These are phyloP conservation scores for Scleropages formosus DNA, from an alignment of 2,797 vertebrate species.

Conservation along the genomic window DNA sequence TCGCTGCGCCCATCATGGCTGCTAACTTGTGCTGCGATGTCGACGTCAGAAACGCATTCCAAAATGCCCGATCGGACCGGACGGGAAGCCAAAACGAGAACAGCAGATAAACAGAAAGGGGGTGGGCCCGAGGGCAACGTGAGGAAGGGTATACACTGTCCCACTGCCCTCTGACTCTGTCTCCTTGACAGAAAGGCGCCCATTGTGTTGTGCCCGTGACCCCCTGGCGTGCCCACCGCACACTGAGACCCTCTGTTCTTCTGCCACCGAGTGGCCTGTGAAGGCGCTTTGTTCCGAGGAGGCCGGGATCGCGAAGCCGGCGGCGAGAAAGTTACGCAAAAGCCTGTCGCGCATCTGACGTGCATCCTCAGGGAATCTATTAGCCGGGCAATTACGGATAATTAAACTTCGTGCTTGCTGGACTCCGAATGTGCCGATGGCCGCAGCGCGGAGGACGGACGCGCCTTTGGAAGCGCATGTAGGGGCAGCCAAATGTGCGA, in stretches of 20 bases:
- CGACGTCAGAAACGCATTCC: not conserved
- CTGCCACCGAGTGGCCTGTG: conserved; percentile 59
- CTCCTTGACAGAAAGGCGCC: conserved; percentile 69
- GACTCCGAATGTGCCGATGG: conserved; percentile 86
- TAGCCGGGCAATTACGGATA: conserved; percentile 88
- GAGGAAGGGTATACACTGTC: conserved; percentile 68
- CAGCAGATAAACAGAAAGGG: conserved; percentile 37
- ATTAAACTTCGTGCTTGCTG: conserved; percentile 88
- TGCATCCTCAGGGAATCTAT: conserved; percentile 86
- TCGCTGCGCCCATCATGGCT: not conserved
- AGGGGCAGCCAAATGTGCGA: conserved; percentile 40
- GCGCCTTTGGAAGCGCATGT: conserved; percentile 72
- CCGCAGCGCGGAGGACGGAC: conserved; percentile 71
- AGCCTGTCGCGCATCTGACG: conserved; percentile 81
- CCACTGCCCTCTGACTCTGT: conserved; percentile 50
- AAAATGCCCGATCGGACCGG: too few relatives aligned
- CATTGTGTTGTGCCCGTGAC: conserved; percentile 62
- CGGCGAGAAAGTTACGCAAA: conserved; percentile 80
- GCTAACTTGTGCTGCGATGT: not conserved
- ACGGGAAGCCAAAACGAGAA: not conserved
- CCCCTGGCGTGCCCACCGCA: conserved; percentile 32
- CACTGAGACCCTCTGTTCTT: conserved; percentile 61
- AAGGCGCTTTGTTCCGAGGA: conserved; percentile 81
- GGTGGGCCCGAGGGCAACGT: conserved; percentile 64
- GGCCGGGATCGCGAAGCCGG: conserved; percentile 78